Base-by-base conservation (phyloP, 1,140 invertebrate species). In the Hylyphantes graminicola region DNA sequence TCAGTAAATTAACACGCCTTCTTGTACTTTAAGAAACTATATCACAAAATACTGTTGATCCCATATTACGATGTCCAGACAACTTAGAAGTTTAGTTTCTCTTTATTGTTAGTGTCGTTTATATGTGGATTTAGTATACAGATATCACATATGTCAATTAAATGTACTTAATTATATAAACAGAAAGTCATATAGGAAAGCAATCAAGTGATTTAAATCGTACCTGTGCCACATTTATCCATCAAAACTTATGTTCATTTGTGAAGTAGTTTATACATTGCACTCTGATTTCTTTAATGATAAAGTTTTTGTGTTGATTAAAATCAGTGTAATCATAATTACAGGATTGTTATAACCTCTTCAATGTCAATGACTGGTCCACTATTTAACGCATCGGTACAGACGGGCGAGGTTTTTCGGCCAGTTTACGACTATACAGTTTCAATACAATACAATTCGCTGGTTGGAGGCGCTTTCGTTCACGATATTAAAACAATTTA, bases 171-270 rank as follows among this genome's bases (percentile, higher is more conserved):
- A 35, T 35, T 35, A 35, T 35, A 61, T 5, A 61, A 61, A 61
- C 17, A 61, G 59, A 17, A 61, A 61, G 17, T 61, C 17, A 13
- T 15, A 61, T 5, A 61, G 57, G 68, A 53, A 70, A 51, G 12
- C 57, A n/a, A 59, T 51, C 68, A 50, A 76, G 17, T n/a, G 48
- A 70, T 59, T 73, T 73, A 53, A 67, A 73, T 65, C 59, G 15
- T 75, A 83, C 80, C 80, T 83, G 80, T 55, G 59, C 80, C 75
- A 73, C 80, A 83, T 83, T 83, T 83, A 83, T 83, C 80, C 80
- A 83, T 83, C 80, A 83, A 83, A 73, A 83, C 80, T 74, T 61
- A 57, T 64, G 48, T 54, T 74, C 80, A 83, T 83, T 83, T 83
- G 80, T 54, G 74, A 63, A 17, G 57, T 61, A 75, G 70, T 74